Base-by-base conservation (phyloP, 1,140 invertebrate genomes). In the Ectropis grisescens region DNA sequence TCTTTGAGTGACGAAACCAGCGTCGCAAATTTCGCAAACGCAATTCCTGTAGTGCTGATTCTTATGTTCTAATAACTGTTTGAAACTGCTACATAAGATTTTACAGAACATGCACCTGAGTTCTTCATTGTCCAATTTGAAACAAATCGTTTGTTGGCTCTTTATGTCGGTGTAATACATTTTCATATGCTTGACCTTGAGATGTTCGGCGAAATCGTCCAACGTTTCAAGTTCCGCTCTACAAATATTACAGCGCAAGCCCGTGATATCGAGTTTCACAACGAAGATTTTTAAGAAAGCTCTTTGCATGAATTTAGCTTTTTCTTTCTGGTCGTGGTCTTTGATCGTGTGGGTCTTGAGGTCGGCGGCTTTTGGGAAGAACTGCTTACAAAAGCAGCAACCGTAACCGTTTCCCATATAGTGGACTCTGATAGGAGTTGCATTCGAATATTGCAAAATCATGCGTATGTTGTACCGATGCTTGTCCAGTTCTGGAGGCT, bases 11-110 rank as follows among this genome's bases (percentile, higher is more conserved):
- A 72, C 51, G 25, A 58, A 79, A 1, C 52, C 52, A 4, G 93
- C 92, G 1, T 83, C 84, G 58, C 93, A 95, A 4, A 90, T 83
- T 30, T 91, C 89, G 50, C 93, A 95, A 37, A 90, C 85, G 53
- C 91, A 92, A 15, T 60, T 69, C 10, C 56, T 56, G 10, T 67
- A 72, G 39, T 84, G 82, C 0, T 64, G 45, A 16, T 68, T 67
- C 67, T 80, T 70, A 11, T 84, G 83, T 11, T 67, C 60, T n/a
- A 71, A 51, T 9, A 84, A 30, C 9, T 71, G 58, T 33, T 74
- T 65, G 10, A 80, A 74, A 0, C 58, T 76, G 7, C 54, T 39
- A 32, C 79, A 64, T 8, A 69, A 64, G 3, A 64, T 61, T 0
- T 59, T 52, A 31, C 82, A 85, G 0, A 84, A 34, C 0, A 52